Evolutionary conservation across 2,888 invertebrate species (phyloP).

Genomic region (Allygus modestus): DNA sequence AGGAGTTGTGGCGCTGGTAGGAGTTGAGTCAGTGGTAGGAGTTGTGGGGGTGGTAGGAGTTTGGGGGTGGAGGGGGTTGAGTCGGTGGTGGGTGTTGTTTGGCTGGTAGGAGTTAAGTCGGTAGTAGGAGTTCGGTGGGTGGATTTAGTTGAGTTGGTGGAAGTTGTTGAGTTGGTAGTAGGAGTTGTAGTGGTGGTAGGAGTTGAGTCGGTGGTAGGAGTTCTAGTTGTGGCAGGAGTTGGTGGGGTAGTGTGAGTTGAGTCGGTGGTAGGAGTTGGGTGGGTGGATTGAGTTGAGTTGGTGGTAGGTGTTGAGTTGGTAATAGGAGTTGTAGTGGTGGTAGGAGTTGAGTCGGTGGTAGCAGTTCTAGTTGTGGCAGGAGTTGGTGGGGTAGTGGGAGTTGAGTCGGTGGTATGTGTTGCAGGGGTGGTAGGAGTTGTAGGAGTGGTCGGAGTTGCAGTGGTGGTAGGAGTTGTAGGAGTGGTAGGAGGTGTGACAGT

Average conservation of each 20-base stretch:
- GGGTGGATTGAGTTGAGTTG: not conserved
- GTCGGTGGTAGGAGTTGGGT: not conserved
- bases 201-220: not conserved
- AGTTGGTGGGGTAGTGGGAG: too few species aligned
- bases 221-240: not conserved
- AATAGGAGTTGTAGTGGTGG: not conserved
- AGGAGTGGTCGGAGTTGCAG: too few species aligned
- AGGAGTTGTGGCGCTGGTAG: not conserved
- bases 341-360: not conserved
- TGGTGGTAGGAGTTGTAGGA: not conserved
- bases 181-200: not conserved
- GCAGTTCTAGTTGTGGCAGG: too few species aligned
- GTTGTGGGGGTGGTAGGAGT: not conserved
- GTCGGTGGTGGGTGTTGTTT: not conserved
- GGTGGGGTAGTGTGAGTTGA: not conserved
- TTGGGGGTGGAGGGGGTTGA: not conserved
- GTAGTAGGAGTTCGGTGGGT: not conserved
- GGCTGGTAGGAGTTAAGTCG: not conserved
- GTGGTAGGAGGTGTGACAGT: not conserved
- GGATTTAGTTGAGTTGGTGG: not conserved
- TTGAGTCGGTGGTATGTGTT: not conserved
- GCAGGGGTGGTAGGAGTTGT: not conserved
- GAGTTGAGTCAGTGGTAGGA: not conserved
- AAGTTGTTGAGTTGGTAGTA: not conserved
- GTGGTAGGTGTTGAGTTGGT: not conserved